phyloP scores from a whole-genome alignment of 2,888 invertebrate species.

The Meloe dianella region DNA sequence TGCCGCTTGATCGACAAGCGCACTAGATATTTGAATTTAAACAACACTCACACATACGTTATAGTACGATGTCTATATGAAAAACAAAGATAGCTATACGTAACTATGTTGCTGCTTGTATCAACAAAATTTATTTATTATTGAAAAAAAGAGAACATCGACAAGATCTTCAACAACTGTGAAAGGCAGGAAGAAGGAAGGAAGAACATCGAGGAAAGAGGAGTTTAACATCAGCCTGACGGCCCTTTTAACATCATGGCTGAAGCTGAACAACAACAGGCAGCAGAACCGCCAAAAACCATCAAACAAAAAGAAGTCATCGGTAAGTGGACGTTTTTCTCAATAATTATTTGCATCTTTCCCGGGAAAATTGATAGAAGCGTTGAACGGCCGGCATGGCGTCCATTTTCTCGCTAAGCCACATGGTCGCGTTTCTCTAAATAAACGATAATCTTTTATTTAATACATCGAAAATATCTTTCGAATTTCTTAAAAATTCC shows the following conservation, averaged over 20 bases:
- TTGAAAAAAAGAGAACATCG: slow-evolving; percentile 50
- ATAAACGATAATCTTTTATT: no score
- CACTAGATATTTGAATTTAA: slow-evolving; percentile 11
- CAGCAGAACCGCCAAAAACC: slow-evolving; percentile 63
- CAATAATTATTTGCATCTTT: slow-evolving; percentile 21
- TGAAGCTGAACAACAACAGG: slow-evolving; percentile 82
- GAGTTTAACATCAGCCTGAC: slow-evolving; percentile 78
- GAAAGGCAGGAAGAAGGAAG: slow-evolving; percentile 64
- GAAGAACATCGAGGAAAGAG: slow-evolving; percentile 76
- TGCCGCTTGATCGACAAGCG: slow-evolving; percentile 19
- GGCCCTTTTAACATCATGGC: slow-evolving; percentile 78
- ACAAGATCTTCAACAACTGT: slow-evolving; percentile 60
- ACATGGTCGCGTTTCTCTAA: slow-evolving; percentile 45
- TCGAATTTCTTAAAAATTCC: no score
- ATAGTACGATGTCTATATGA: background rate
- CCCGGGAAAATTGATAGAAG: slow-evolving; percentile 21
- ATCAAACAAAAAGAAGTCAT: slow-evolving; percentile 86
- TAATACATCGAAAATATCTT: no score
- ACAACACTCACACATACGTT: slow-evolving; percentile 14
- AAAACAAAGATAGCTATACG: slow-evolving; percentile 13
- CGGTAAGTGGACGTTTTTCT: slow-evolving; percentile 67
- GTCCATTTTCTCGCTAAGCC: slow-evolving; percentile 54
- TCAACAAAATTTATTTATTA: slow-evolving; percentile 48
- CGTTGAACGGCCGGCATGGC: slow-evolving; percentile 39
- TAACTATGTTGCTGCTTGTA: slow-evolving; percentile 34